phyloP scores from a whole-genome alignment of 64 coral and sea anemone genomes.

The Montipora cactus region DNA sequence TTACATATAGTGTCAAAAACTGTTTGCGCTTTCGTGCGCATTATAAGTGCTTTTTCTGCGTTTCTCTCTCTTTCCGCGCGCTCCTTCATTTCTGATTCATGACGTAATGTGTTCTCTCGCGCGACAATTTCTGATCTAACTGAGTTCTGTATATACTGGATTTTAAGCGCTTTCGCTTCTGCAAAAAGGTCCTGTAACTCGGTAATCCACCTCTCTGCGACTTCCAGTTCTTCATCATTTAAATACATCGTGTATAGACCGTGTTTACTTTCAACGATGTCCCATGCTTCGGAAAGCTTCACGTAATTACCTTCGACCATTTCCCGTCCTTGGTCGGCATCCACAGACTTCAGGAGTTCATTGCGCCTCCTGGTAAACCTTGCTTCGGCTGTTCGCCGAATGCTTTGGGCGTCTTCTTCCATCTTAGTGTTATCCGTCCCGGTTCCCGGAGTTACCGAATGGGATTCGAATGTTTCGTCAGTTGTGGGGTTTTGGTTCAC shows the following conservation, averaged over 20 bases:
- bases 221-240: constrained; percentile 6
- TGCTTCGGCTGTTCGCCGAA: constrained; percentile 14
- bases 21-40: too few relatives aligned
- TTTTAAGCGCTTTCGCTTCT: constrained; percentile 29
- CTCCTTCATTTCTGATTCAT: constrained; percentile 33
- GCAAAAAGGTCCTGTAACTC: constrained; percentile 16
- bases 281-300: constrained; percentile 17
- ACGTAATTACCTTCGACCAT: not conserved
- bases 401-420: constrained; percentile 36
- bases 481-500: not conserved
- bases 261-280: constrained; percentile 40
- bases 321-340: constrained; percentile 2
- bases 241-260: not conserved
- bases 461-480: constrained; percentile 49
- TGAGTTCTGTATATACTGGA: too few relatives aligned
- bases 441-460: not conserved
- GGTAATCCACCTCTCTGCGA: not conserved
- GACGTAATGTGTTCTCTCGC: not conserved
- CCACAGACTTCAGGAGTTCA: constrained; percentile 5
- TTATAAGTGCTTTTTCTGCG: not conserved
- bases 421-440: not conserved
- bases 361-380: constrained; percentile 21
- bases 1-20: too few relatives aligned
- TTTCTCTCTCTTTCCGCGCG: constrained; percentile 28
- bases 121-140: too few relatives aligned